A percentile compares a stretch with the other conserved stretches of the same genome.
Evolutionary conservation across 2,797 vertebrate species (phyloP).

Genomic region (Linurgus olivaceus): DNA sequence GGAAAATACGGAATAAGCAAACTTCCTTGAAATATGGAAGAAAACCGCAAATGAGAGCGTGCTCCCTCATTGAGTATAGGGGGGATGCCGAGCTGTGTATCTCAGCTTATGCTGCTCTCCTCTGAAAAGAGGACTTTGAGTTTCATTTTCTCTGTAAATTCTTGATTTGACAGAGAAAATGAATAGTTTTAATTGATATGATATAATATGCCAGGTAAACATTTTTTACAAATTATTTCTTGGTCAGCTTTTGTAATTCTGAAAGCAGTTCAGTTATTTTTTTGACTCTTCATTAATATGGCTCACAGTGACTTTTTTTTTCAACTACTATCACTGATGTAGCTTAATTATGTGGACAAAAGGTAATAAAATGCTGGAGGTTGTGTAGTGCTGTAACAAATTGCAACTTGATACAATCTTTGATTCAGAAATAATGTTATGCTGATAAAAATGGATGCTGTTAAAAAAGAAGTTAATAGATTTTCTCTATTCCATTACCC

Average conservation of each 20-base stretch:
- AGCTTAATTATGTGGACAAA: neutral
- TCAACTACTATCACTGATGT: accelerated
- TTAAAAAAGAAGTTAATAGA: accelerated
- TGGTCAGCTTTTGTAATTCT: neutral
- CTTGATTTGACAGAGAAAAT: neutral
- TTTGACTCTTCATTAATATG: neutral
- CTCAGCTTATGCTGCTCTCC: neutral
- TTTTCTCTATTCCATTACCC: neutral
- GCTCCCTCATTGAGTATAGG: neutral
- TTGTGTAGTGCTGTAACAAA: neutral
- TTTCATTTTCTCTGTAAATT: neutral
- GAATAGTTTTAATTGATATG: neutral
- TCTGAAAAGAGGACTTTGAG: neutral
- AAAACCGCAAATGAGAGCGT: neutral
- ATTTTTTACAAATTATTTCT: accelerated
- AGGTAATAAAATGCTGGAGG: neutral
- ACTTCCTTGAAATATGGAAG: neutral
- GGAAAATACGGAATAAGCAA: neutral
- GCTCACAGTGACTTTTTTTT: neutral
- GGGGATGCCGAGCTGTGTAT: accelerated
- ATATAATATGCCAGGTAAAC: neutral
- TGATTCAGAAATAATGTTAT: neutral
- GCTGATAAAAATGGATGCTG: neutral
- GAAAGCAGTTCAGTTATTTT: neutral
- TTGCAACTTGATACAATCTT: neutral